Conservation (phyloP, 2,888 invertebrate species). For the Xestia rhomboidea region DNA sequence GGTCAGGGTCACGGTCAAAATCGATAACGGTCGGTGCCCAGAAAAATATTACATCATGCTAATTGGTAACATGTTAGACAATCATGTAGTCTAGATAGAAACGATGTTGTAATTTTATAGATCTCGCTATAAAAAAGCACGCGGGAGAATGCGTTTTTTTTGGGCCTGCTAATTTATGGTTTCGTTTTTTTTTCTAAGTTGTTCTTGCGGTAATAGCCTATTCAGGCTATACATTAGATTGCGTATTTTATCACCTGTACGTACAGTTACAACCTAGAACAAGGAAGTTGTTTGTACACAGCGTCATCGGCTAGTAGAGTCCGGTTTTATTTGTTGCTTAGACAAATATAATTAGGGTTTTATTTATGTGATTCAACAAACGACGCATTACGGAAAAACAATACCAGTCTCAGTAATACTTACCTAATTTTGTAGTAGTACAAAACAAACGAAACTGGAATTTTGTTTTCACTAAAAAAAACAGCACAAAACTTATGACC, state of each 20-base stretch:
- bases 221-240: conserved; percentile 35
- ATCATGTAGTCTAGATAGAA: conserved; percentile 4
- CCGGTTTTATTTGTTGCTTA: conserved; percentile 34
- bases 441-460: conserved; percentile 18
- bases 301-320: conserved; percentile 38
- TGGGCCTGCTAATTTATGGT: background rate
- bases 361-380: background rate
- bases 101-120: conserved; percentile 13
- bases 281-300: conserved; percentile 69
- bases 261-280: conserved; percentile 53
- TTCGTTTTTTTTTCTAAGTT: conserved; percentile 4
- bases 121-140: conserved; percentile 23
- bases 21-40: conserved; percentile 68
- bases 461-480: conserved; percentile 36
- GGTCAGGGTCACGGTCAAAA: conserved; percentile 82
- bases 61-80: conserved; percentile 26
- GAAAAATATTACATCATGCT: conserved; percentile 49
- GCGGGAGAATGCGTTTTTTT: conserved; percentile 32
- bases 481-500: conserved; percentile 4
- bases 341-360: background rate
- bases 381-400: background rate
- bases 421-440: conserved; percentile 28
- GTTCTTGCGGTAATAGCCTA: conserved; percentile 17
- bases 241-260: conserved; percentile 46
- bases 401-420: conserved; percentile 20